Conservation (phyloP, 2,888 invertebrate species). For the Saturnia japonica region DNA sequence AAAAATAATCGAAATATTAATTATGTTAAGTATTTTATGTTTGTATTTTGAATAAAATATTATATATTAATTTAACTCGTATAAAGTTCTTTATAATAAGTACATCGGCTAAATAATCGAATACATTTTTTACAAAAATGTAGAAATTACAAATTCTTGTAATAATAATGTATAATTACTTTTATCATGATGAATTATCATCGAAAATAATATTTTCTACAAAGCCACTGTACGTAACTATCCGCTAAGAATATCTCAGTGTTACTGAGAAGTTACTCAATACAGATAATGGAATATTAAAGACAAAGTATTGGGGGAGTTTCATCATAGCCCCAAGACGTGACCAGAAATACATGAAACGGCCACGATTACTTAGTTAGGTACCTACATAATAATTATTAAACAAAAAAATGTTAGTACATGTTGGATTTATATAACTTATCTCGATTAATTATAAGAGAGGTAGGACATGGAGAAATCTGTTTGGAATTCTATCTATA, state of each 20-base stretch:
- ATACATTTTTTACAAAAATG: not conserved
- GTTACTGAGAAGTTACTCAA: not conserved
- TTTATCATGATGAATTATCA: not conserved
- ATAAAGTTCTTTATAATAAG: not conserved
- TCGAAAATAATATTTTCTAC: not conserved
- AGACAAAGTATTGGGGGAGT: conserved; percentile 7
- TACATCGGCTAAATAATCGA: not conserved
- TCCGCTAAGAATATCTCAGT: conserved; percentile 1
- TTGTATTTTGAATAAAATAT: not conserved
- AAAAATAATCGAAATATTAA: not conserved
- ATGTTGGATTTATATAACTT: not conserved
- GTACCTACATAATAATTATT: not conserved
- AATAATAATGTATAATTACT: not conserved
- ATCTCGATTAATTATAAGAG: not conserved
- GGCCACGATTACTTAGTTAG: no score
- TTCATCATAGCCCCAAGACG: not conserved
- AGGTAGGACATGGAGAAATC: no score
- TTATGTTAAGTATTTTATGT: not conserved
- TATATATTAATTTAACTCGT: not conserved
- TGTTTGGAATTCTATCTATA: no score
- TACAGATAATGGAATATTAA: conserved; percentile 11
- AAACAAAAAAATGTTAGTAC: not conserved
- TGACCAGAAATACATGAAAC: conserved; percentile 7
- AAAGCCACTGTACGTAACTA: not conserved
- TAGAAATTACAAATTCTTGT: not conserved